Percentiles rank a stretch among this genome's conserved stretches.
These are phyloP conservation scores for Pterophyllum scalare DNA, from an alignment of 2,113 vertebrate genomes.

Conservation along the genomic window DNA sequence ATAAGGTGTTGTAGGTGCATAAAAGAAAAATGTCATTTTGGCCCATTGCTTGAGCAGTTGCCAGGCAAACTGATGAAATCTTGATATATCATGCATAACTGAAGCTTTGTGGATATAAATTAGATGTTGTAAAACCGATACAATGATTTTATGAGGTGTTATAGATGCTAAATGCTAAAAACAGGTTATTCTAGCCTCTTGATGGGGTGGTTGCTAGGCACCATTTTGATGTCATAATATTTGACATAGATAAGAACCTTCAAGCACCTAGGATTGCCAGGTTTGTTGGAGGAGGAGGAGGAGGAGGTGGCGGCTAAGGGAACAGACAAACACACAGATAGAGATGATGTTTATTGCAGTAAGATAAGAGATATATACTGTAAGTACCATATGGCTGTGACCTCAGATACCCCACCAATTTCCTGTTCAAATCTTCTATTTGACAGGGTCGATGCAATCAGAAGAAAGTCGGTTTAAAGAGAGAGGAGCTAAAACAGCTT, in stretches of 20 bases:
- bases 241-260: neutral
- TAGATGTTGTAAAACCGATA: neutral
- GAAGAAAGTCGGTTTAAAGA: neutral
- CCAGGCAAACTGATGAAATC: neutral
- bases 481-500: neutral
- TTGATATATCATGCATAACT: neutral
- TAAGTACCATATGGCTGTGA: neutral
- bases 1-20: neutral
- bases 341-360: neutral
- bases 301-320: neutral
- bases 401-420: neutral
- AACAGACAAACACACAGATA: neutral
- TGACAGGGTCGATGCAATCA: neutral
- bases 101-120: neutral
- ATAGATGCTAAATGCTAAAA: neutral
- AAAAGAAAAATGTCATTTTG: neutral
- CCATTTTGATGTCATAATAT: neutral
- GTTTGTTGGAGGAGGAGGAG: no score
- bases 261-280: neutral
- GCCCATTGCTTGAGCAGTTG: neutral
- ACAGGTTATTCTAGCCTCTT: neutral
- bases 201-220: neutral
- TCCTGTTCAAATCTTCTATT: neutral
- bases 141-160: neutral
- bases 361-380: neutral